Percentiles rank a stretch among this genome's conserved stretches.
These are phyloP conservation scores for Pristiophorus japonicus DNA, from an alignment of 2,113 vertebrate genomes.

Conservation along the genomic window DNA sequence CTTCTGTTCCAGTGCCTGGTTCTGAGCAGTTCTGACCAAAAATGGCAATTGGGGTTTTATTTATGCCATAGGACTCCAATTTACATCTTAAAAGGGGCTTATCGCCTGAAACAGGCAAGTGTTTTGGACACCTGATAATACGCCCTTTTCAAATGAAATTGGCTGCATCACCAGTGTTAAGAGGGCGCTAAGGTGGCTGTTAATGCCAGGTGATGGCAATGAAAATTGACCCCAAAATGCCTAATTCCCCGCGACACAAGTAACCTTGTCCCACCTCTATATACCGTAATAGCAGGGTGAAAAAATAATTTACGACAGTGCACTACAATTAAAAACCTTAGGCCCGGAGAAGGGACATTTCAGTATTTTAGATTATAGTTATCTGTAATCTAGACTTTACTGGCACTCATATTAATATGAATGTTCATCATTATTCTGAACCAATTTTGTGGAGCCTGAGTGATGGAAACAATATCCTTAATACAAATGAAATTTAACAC, in stretches of 20 bases:
- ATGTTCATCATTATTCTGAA: neutral
- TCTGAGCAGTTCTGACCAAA: neutral
- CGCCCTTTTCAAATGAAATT: neutral
- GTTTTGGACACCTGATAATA: neutral
- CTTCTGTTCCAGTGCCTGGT: neutral
- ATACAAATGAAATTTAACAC: neutral
- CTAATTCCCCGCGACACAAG: neutral
- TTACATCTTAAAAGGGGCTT: neutral
- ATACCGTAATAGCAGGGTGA: neutral
- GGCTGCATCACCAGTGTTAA: neutral
- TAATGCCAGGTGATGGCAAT: neutral
- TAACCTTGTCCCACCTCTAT: neutral
- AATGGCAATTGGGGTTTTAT: neutral
- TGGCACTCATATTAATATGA: neutral
- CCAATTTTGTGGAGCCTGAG: neutral
- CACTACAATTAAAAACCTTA: neutral
- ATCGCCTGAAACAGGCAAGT: neutral
- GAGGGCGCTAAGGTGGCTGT: neutral
- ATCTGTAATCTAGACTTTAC: neutral
- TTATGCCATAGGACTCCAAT: neutral
- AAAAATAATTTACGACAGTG: neutral
- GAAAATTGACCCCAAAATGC: neutral
- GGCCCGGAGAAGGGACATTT: neutral
- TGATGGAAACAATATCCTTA: neutral
- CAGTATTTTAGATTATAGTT: neutral